phyloP scores from a whole-genome alignment of 2,888 invertebrate genomes.

The Phortica magna region DNA sequence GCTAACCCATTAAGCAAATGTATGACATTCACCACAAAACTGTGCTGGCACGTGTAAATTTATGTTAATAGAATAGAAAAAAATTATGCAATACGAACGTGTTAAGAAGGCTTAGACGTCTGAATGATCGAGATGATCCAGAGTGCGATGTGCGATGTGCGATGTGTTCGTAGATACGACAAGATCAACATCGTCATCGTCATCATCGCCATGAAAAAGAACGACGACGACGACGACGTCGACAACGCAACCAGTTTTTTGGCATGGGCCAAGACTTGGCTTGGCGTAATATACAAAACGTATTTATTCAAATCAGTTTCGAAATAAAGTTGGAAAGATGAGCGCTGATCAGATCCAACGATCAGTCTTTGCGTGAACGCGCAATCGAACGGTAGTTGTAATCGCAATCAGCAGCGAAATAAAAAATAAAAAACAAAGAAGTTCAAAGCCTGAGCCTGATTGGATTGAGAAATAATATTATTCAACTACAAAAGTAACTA shows the following conservation, averaged over 20 bases:
- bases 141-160: background rate
- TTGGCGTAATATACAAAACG: background rate
- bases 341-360: constrained; percentile 4
- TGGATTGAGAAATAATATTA: background rate
- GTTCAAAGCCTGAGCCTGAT: background rate
- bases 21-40: background rate
- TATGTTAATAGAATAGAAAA: background rate
- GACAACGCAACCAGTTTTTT: constrained; percentile 27
- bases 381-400: constrained; percentile 17
- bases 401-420: background rate
- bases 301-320: constrained; percentile 27
- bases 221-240: background rate
- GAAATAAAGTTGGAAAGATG: constrained; percentile 26
- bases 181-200: background rate
- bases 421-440: background rate
- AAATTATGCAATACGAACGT: too few relatives aligned
- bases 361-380: constrained; percentile 27
- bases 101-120: background rate
- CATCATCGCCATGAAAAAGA: background rate
- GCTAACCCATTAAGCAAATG: background rate
- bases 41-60: background rate
- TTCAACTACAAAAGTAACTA: background rate
- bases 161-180: background rate
- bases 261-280: constrained; percentile 9
- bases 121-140: background rate